Evolutionary conservation across 2,888 invertebrate genomes (phyloP).

Genomic region (Romanomermis culicivorax): DNA sequence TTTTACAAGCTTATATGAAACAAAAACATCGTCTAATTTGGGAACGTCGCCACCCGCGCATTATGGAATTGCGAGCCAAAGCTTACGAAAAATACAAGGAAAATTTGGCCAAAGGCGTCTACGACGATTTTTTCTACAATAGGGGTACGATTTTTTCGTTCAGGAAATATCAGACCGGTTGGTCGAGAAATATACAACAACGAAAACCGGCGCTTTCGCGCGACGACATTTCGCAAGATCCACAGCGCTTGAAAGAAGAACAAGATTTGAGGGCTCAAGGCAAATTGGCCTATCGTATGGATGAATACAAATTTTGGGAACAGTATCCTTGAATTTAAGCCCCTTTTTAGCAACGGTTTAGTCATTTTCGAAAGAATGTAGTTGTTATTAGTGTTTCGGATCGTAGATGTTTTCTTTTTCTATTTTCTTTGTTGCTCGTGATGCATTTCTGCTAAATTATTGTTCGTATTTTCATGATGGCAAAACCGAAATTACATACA

Average conservation of each 20-base stretch:
- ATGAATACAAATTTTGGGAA: background rate
- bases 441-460: too few relatives aligned
- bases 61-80: conserved; percentile 23
- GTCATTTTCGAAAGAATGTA: too few relatives aligned
- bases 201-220: background rate
- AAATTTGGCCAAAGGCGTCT: background rate
- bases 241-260: background rate
- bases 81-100: conserved; percentile 17
- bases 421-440: too few relatives aligned
- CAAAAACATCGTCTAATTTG: conserved; percentile 94
- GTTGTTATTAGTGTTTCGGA: too few relatives aligned
- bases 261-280: background rate
- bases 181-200: background rate
- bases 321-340: background rate
- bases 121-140: background rate
- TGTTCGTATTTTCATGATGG: too few relatives aligned
- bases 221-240: background rate
- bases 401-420: too few relatives aligned
- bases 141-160: background rate
- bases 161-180: background rate
- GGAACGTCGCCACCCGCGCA: conserved; percentile 58
- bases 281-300: background rate
- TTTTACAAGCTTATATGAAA: conserved; percentile 66
- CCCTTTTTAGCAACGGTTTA: too few relatives aligned
- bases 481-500: too few relatives aligned